Base-by-base conservation (phyloP, 2,797 vertebrate genomes). In the Syndactyla subalaris region DNA sequence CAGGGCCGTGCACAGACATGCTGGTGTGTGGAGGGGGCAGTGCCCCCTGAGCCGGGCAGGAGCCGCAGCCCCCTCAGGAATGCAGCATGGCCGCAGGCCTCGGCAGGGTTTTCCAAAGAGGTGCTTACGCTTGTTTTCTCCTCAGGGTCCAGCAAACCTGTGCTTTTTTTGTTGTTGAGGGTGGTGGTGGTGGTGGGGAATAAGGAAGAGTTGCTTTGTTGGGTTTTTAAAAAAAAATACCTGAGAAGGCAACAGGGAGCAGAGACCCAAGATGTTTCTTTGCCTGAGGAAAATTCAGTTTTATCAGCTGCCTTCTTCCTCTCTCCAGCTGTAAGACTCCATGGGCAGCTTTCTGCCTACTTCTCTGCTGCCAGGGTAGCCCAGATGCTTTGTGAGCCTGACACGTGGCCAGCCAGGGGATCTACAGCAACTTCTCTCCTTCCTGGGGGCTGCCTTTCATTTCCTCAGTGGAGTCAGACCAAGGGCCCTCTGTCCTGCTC, bases 71-170 rank as follows among this genome's bases (percentile, higher is more conserved):
- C 43, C 78, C 92, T 96, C 86, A 79, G 97, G 95, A 97, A 97
- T 96, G 96, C 32, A 3, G 61, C 63, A 89, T 95, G 96, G 97
- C 97, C 93, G 84, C 88, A 78, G 96, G 96, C 97, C 88, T 57
- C 93, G 16, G 85, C 32, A 71, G n/a, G 58, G 88, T 54, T 89
- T 96, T 88, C 88, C 95, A 75, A 55, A 93, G 89, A 94, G 94
- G 57, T 80, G 88, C 95, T 91, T 71, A 30, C 36, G 13, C 92
- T 89, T 89, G 72, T 87, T 89, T 95, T 95, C 88, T 94, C 88
- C 88, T 76, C 18, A 30, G 68, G 78, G 86, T 85, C 93, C 78
- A 21, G 82, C 62, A 48, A 68, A 68, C 45, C 61, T 27, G 51
- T n/a, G 75, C 11, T 45, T 24, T 58, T 74, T 62, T 62, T 83